Evolutionary conservation across 64 coral and sea anemone genomes (phyloP).

Genomic region (Trachythela sp.): DNA sequence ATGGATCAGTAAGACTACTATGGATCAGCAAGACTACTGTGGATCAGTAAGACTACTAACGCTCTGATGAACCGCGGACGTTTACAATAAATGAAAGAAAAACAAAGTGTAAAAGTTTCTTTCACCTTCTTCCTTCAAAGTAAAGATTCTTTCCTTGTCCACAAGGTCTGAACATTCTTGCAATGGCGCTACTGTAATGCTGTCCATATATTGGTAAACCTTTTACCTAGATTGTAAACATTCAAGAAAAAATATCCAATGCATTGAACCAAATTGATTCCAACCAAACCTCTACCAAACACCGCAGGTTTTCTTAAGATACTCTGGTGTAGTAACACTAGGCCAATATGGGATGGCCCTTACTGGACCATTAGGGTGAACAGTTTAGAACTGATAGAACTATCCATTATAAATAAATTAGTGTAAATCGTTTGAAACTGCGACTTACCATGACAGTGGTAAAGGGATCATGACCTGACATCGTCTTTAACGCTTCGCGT

Average conservation of each 20-base stretch:
- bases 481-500: constrained; percentile 65
- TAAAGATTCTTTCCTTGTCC: constrained; percentile 80
- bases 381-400: background rate
- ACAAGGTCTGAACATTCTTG: constrained; percentile 76
- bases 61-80: too few species aligned
- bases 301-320: background rate
- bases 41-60: too few species aligned
- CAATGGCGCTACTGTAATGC: constrained; percentile 68
- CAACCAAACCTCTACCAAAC: background rate
- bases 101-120: background rate
- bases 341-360: too few species aligned
- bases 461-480: constrained; percentile 95
- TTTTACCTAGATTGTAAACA: constrained; percentile 51
- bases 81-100: background rate
- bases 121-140: constrained; percentile 86
- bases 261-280: background rate
- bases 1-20: too few species aligned
- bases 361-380: too few species aligned
- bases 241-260: background rate
- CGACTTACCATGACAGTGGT: constrained; percentile 80
- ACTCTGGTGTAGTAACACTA: too few species aligned
- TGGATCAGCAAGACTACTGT: too few species aligned
- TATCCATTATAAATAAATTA: background rate
- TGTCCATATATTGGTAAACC: constrained; percentile 82
- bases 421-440: background rate